Evolutionary conservation across 2,113 vertebrate genomes (phyloP).

Genomic region (Myiozetetes cayanensis): DNA sequence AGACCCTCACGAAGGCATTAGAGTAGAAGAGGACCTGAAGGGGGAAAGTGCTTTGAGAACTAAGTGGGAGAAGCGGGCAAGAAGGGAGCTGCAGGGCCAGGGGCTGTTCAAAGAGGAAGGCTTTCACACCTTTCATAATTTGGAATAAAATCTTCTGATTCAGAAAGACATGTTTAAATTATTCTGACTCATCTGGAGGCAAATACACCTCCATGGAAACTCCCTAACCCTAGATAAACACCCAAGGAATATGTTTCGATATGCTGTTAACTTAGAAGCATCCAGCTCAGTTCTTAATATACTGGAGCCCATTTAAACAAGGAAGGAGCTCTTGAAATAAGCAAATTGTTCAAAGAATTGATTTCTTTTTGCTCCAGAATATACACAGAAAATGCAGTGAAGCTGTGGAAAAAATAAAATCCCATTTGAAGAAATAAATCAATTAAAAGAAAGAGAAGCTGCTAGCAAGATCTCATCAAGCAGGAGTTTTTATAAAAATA

Average conservation of each 20-base stretch:
- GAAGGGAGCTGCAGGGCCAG: background rate
- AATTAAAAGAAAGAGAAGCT: background rate
- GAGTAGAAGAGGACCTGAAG: background rate
- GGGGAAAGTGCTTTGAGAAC: background rate
- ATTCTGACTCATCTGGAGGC: conserved; percentile 37
- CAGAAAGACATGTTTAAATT: conserved; percentile 29
- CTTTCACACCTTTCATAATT: background rate
- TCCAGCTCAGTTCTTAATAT: background rate
- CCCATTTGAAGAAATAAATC: background rate
- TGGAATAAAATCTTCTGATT: conserved; percentile 27
- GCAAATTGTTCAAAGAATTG: conserved; percentile 7
- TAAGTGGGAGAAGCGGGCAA: background rate
- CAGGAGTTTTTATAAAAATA: background rate
- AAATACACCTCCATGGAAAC: background rate
- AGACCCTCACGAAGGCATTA: background rate
- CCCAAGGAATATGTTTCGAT: background rate
- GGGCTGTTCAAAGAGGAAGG: background rate
- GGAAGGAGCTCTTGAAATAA: conserved; percentile 13
- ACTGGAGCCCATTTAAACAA: background rate
- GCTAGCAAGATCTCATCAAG: background rate
- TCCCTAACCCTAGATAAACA: background rate
- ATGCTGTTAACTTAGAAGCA: background rate
- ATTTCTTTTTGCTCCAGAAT: conserved; percentile 2
- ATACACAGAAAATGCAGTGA: background rate
- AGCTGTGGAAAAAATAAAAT: background rate